phyloP scores from a whole-genome alignment of 1,140 invertebrate genomes.

The Neodiprion fabricii region DNA sequence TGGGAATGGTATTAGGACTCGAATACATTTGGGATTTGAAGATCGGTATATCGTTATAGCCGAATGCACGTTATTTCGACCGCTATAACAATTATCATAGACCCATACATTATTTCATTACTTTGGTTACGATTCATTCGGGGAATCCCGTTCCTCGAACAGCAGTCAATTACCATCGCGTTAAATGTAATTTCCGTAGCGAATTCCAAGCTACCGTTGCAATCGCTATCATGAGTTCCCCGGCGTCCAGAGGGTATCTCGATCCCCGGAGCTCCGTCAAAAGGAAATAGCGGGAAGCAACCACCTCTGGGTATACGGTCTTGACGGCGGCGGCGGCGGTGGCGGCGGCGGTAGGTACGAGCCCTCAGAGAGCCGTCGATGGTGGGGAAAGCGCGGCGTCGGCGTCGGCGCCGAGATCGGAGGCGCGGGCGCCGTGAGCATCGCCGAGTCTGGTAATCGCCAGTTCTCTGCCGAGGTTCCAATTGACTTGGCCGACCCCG shows the following conservation, averaged over 20 bases:
- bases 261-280: conserved; percentile 10
- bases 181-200: no score
- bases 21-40: no score
- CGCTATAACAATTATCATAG: no score
- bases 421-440: conserved; percentile 12
- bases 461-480: conserved; percentile 48
- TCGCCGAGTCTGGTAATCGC: conserved; percentile 29
- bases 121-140: no score
- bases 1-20: no score
- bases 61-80: no score
- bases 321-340: neutral
- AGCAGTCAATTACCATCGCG: no score
- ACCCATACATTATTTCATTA: no score
- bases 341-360: conserved; percentile 20
- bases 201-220: no score
- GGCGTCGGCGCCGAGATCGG: conserved; percentile 20
- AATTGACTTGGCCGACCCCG: conserved; percentile 32
- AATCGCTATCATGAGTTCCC: no score
- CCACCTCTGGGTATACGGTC: conserved; percentile 5
- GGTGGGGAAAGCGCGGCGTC: conserved; percentile 11
- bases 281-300: conserved; percentile 23
- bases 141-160: no score
- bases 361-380: conserved; percentile 17
- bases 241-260: neutral
- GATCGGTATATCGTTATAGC: no score